Percentiles rank a stretch among this genome's conserved stretches.
phyloP scores from a whole-genome alignment of 2,797 vertebrate genomes.

The Gymnothorax javanicus region DNA sequence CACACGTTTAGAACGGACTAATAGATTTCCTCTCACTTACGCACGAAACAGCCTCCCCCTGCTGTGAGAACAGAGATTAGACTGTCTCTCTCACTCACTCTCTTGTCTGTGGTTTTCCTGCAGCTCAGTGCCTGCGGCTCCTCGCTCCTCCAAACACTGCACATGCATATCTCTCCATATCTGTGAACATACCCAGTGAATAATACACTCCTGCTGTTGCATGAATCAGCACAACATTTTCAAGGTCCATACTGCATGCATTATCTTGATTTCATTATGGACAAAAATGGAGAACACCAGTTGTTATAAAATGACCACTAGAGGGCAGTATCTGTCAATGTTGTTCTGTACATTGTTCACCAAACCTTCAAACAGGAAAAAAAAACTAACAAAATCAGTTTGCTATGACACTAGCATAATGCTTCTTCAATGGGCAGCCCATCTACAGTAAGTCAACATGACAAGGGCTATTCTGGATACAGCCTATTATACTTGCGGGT shows the following conservation, averaged over 20 bases:
- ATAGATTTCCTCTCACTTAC: neutral
- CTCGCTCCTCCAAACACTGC: neutral
- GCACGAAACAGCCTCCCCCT: neutral
- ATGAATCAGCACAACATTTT: neutral
- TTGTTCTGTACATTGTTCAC: neutral
- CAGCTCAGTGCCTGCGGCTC: neutral
- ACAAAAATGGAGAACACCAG: neutral
- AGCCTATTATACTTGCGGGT: neutral
- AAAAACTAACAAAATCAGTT: too few species aligned
- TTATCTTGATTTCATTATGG: neutral
- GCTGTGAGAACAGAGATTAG: neutral
- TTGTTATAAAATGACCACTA: conserved; percentile 5
- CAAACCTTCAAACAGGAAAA: neutral
- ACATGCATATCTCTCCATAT: neutral
- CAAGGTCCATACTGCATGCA: neutral
- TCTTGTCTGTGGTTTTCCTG: neutral
- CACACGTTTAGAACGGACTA: neutral
- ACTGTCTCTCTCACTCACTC: neutral
- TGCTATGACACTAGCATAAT: neutral
- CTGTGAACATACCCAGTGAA: neutral
- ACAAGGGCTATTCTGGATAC: neutral
- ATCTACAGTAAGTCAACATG: neutral
- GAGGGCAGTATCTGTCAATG: neutral
- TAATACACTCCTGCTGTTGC: neutral
- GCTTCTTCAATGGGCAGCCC: neutral